Evolutionary conservation across 2,888 invertebrate genomes (phyloP), one percentile per base, ranked within the genome.

Genomic region (Drosophila incognita): DNA sequence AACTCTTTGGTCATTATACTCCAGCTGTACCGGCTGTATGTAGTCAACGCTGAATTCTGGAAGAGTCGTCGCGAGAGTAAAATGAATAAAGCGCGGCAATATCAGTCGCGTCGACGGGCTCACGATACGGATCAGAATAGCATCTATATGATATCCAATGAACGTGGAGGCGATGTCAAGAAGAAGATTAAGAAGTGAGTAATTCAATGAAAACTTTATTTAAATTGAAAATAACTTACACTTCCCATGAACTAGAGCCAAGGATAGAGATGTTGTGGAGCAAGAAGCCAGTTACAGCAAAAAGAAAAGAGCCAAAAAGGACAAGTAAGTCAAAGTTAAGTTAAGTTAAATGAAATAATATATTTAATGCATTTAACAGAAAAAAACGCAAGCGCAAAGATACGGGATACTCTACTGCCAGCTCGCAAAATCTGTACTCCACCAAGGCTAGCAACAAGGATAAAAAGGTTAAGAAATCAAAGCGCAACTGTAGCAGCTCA

Each of bases 1-100:
- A 97, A 97, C 90, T 96, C 96, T 0, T 93, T 97, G 92, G 98
- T 99, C 13, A 98, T 98, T 71, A 93, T 98, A 1, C 94, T 99
- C 0, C 97, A 98, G 92, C 94, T 98, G 66, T 98, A 98, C 91
- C 94, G 98, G 8, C 94, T 98, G 0, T 96, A 97, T 90, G 97
- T 97, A 0, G 95, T 97, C 0, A 96, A 97, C 82, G 94, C 96
- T 31, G 97, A 96, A 89, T 96, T 93, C 80, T 93, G 93, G 82
- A 94, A 94, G 81, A 86, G 82, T 75, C 93, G 93, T 4, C 90
- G 92, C 0, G 93, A 91, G 60, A 87, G 84, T 60, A 92, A 91
- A 60, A 81, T 89, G 76, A 79, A 88, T 48, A 90, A 88, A 46
- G 76, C 84, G 18, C 88, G 89, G 15, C 84, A 89, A 48, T 91